Conservation (phyloP, 2,888 invertebrate genomes). For the Germaria angustata region DNA sequence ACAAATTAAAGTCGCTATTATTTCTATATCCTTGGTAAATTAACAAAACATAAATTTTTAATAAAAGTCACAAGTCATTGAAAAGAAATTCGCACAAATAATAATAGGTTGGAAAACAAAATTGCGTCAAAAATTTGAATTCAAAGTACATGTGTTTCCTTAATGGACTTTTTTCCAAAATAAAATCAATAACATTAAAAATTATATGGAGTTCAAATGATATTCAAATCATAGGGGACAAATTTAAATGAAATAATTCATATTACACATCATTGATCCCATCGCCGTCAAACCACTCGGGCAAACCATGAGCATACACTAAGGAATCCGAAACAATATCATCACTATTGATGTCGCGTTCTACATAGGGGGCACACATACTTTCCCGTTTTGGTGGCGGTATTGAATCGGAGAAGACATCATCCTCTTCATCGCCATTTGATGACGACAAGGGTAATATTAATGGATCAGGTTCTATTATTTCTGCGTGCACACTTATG, state of each 20-base stretch:
- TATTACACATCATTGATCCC: constrained; percentile 78
- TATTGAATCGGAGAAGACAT: constrained; percentile 83
- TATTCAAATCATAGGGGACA: constrained; percentile 33
- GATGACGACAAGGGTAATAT: constrained; percentile 61
- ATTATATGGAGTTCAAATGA: not conserved
- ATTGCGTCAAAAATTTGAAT: not conserved
- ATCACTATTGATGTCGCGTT: constrained; percentile 70
- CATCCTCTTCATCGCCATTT: constrained; percentile 81
- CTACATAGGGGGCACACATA: constrained; percentile 81
- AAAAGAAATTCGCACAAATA: not conserved
- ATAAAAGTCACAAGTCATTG: not conserved
- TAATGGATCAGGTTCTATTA: constrained; percentile 76
- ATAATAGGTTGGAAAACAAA: not conserved
- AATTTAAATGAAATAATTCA: constrained; percentile 15
- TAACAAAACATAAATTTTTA: not conserved
- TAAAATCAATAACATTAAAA: not conserved
- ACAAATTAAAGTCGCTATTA: constrained; percentile 41
- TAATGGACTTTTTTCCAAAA: not conserved
- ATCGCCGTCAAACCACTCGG: constrained; percentile 81
- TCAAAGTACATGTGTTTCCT: not conserved
- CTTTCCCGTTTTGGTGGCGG: constrained; percentile 80
- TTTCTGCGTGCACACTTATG: constrained; percentile 78
- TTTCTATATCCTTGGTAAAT: not conserved
- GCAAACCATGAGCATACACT: constrained; percentile 76
- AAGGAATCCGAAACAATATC: constrained; percentile 72